Percentiles rank a stretch among this genome's conserved stretches.
phyloP scores from a whole-genome alignment of 2,797 vertebrate genomes.

The Rhyacichthys aspro region DNA sequence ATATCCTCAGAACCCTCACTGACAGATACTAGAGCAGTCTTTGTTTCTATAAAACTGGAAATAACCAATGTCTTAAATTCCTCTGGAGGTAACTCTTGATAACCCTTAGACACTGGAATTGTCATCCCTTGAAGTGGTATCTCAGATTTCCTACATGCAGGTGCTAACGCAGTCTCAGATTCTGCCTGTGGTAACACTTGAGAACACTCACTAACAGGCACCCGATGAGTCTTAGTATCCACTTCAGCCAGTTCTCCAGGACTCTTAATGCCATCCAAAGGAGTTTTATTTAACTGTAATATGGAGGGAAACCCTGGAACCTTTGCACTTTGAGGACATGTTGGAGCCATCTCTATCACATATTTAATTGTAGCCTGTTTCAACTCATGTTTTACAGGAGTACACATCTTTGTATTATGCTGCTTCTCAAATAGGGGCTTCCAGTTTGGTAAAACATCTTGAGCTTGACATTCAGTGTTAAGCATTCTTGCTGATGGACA shows the following conservation, averaged over 20 bases:
- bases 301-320: constrained; percentile 58
- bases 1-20: not conserved
- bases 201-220: not conserved
- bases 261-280: not conserved
- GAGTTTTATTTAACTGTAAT: constrained; percentile 20
- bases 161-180: not conserved
- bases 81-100: not conserved
- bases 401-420: constrained; percentile 19
- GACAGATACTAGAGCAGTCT: not conserved
- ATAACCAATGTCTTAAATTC: not conserved
- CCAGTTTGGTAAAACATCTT: constrained; percentile 9
- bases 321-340: constrained; percentile 44
- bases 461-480: constrained; percentile 31
- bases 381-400: constrained; percentile 17
- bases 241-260: constrained; percentile 6
- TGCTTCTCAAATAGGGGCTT: constrained; percentile 30
- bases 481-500: constrained; percentile 65
- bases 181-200: not conserved
- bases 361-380: constrained; percentile 19
- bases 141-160: not conserved
- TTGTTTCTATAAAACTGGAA: not conserved
- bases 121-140: too few relatives aligned
- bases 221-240: not conserved
- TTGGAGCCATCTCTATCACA: constrained; percentile 53
- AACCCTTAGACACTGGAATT: not conserved